Evolutionary conservation across 2,888 invertebrate species (phyloP).

Genomic region (Oscheius onirici): DNA sequence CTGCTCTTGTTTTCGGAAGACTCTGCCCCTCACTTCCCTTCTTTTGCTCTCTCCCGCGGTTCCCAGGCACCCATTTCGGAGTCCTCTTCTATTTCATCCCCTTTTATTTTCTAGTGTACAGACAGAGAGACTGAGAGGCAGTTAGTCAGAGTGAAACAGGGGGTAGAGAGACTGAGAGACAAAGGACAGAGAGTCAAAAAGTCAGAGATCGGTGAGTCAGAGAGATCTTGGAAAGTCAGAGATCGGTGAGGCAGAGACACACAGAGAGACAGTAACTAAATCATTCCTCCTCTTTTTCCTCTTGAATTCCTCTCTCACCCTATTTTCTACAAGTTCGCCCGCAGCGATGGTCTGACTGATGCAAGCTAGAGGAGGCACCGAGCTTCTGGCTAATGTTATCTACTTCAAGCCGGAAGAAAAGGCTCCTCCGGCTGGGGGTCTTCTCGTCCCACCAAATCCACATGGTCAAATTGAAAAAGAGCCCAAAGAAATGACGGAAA

Average conservation of each 20-base stretch:
- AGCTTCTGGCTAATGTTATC: conserved; percentile 36
- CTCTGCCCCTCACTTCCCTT: conserved; percentile 11
- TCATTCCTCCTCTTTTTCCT: conserved; percentile 22
- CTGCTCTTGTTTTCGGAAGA: background rate
- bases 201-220: too few relatives aligned
- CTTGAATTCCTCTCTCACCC: background rate
- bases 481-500: conserved; percentile 3
- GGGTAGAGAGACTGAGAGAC: too few relatives aligned
- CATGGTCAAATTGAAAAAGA: background rate
- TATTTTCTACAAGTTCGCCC: background rate
- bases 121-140: background rate
- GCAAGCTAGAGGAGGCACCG: conserved; percentile 25
- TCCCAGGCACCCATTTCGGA: conserved; percentile 10
- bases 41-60: background rate
- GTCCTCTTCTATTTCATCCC: background rate
- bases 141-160: too few relatives aligned
- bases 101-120: background rate
- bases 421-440: conserved; percentile 1
- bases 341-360: conserved; percentile 21
- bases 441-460: background rate
- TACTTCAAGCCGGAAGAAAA: conserved; percentile 30
- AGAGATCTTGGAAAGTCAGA: too few relatives aligned
- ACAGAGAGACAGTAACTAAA: too few relatives aligned
- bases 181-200: too few relatives aligned
- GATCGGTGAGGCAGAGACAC: too few relatives aligned